These are phyloP conservation scores for Danio choprae DNA, from an alignment of 2,797 vertebrate genomes.

Conservation along the genomic window DNA sequence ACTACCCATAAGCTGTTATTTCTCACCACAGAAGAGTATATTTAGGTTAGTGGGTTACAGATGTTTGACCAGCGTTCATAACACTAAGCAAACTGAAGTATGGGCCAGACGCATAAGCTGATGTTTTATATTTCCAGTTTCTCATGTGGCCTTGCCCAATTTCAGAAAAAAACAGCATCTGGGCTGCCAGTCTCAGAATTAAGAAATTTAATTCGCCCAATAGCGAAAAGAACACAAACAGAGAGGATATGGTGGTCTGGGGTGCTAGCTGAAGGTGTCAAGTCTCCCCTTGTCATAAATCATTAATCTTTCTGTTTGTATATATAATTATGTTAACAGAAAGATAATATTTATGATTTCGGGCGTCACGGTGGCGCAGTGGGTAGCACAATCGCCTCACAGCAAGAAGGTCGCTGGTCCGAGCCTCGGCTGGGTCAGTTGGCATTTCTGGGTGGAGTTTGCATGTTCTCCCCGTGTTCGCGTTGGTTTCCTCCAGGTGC, in stretches of 20 bases:
- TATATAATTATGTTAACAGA: neutral
- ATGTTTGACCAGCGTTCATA: slow-evolving; percentile 55
- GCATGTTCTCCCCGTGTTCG: too few species aligned
- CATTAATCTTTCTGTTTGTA: neutral
- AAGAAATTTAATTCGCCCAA: slow-evolving; percentile 31
- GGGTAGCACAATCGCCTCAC: too few species aligned
- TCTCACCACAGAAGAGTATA: slow-evolving; percentile 53
- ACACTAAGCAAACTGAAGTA: slow-evolving; percentile 44
- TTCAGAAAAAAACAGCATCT: slow-evolving; percentile 47
- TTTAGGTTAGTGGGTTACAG: slow-evolving; percentile 57
- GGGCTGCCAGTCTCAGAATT: slow-evolving; percentile 31
- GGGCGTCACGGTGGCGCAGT: too few species aligned
- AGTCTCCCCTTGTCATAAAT: slow-evolving; percentile 34
- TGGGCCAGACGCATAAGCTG: slow-evolving; percentile 51
- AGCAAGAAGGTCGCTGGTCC: too few species aligned
- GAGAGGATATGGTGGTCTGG: slow-evolving; percentile 22
- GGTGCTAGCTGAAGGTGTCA: slow-evolving; percentile 16
- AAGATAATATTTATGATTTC: neutral
- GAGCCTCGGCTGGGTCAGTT: too few species aligned
- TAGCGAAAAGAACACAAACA: slow-evolving; percentile 29
- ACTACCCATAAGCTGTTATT: slow-evolving; percentile 54
- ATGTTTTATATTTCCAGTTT: slow-evolving; percentile 56
- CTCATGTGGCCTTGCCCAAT: slow-evolving; percentile 57
- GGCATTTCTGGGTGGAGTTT: too few species aligned
- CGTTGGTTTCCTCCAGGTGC: too few species aligned